Percentiles rank a stretch among this genome's conserved stretches.
phyloP scores from a whole-genome alignment of 2,113 vertebrate genomes.

The Neomonachus schauinslandi region DNA sequence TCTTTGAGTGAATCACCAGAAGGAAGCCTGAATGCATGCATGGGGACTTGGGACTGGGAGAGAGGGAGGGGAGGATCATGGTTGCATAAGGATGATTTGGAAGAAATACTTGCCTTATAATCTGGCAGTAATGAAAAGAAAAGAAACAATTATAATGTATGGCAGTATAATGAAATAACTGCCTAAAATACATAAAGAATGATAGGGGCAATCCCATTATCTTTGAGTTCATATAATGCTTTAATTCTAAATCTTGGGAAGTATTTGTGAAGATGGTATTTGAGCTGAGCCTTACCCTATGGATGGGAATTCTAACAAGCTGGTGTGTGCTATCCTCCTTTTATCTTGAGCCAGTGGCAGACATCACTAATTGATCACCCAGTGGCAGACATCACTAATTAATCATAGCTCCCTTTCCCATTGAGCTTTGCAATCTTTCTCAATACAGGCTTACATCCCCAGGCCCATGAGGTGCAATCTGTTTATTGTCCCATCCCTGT shows the following conservation, averaged over 20 bases:
- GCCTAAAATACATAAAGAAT: not conserved
- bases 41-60: not conserved
- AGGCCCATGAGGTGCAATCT: not conserved
- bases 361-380: not conserved
- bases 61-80: too few species aligned
- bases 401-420: not conserved
- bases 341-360: not conserved
- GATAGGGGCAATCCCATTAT: fast-evolving
- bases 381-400: too few species aligned
- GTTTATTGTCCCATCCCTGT: not conserved
- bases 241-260: not conserved
- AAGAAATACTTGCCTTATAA: not conserved
- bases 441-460: not conserved
- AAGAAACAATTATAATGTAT: not conserved
- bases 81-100: not conserved
- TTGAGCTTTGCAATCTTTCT: not conserved
- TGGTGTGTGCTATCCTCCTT: not conserved
- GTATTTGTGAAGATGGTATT: not conserved
- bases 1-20: not conserved
- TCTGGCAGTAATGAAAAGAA: not conserved
- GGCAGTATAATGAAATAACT: not conserved
- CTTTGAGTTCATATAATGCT: not conserved
- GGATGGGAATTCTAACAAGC: not conserved
- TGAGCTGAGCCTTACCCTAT: not conserved
- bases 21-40: fast-evolving